These are phyloP conservation scores for Meghimatium bilineatum DNA, from an alignment of 2,888 invertebrate genomes.

Conservation along the genomic window DNA sequence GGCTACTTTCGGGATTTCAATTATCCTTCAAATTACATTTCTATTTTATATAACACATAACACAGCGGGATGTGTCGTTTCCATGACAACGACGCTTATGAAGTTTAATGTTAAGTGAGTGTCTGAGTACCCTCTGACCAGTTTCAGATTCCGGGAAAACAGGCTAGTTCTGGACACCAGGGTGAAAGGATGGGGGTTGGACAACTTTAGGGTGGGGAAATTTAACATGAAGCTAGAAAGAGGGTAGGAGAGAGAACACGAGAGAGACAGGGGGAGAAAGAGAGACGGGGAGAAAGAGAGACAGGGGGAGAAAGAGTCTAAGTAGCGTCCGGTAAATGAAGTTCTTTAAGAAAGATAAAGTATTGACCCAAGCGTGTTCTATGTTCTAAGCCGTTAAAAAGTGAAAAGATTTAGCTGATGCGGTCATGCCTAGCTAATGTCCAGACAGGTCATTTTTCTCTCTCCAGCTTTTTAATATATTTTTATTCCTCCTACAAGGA, in stretches of 20 bases:
- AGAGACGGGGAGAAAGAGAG: constrained; percentile 8
- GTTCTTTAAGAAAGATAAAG: constrained; percentile 15
- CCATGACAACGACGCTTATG: constrained; percentile 56
- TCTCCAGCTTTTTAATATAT: not conserved
- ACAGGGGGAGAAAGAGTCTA: not conserved
- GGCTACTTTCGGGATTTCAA: constrained; percentile 54
- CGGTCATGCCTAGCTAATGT: constrained; percentile 15
- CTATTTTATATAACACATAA: constrained; percentile 58
- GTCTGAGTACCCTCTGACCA: constrained; percentile 37
- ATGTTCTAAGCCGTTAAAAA: constrained; percentile 34
- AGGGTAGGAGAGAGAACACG: not conserved
- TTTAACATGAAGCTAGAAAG: not conserved
- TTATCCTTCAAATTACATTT: constrained; percentile 57
- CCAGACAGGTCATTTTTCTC: constrained; percentile 9
- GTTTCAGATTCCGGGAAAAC: not conserved
- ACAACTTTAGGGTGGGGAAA: no score
- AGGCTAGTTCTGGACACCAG: not conserved
- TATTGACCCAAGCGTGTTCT: constrained; percentile 6
- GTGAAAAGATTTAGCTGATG: constrained; percentile 19
- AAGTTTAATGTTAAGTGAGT: constrained; percentile 54
- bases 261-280: not conserved
- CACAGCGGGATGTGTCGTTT: constrained; percentile 56
- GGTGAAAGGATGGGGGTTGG: not conserved
- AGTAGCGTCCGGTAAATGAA: constrained; percentile 3
- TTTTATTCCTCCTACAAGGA: no score